Percentiles rank a stretch among this genome's conserved stretches.
phyloP scores from a whole-genome alignment of 2,797 vertebrate genomes.

The Falco novaeseelandiae region DNA sequence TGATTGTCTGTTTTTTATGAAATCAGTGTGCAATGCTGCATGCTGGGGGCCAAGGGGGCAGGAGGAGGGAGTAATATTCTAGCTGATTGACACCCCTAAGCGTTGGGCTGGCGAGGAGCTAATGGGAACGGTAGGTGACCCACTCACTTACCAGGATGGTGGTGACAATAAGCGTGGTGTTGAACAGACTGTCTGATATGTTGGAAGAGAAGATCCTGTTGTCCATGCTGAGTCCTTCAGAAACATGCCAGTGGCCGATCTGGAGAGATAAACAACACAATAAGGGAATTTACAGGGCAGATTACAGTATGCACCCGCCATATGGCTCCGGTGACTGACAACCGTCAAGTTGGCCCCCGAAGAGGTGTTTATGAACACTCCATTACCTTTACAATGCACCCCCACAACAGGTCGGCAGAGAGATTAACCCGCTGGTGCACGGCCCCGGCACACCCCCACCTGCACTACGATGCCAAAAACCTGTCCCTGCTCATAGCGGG shows the following conservation, averaged over 20 bases:
- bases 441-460: not conserved
- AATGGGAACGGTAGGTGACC: slow-evolving; percentile 11
- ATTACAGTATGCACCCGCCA: not conserved
- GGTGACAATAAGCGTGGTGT: slow-evolving; percentile 94
- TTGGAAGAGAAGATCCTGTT: slow-evolving; percentile 91
- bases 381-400: not conserved
- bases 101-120: not conserved
- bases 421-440: not conserved
- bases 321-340: slow-evolving; percentile 17
- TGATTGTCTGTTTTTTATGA: slow-evolving; percentile 12
- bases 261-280: slow-evolving; percentile 71
- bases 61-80: not conserved
- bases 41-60: not conserved
- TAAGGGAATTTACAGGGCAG: slow-evolving; percentile 1
- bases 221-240: slow-evolving; percentile 95
- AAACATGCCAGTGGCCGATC: slow-evolving; percentile 98
- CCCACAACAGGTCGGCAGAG: not conserved
- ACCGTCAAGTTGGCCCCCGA: not conserved
- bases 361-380: not conserved
- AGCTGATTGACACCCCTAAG: not conserved
- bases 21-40: not conserved
- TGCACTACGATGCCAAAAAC: not conserved
- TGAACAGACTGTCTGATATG: slow-evolving; percentile 94
- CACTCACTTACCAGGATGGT: slow-evolving; percentile 93
- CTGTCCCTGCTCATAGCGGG: not conserved